These are phyloP conservation scores for Lacerta viridis DNA, from an alignment of 2,797 vertebrate genomes.

Conservation along the genomic window DNA sequence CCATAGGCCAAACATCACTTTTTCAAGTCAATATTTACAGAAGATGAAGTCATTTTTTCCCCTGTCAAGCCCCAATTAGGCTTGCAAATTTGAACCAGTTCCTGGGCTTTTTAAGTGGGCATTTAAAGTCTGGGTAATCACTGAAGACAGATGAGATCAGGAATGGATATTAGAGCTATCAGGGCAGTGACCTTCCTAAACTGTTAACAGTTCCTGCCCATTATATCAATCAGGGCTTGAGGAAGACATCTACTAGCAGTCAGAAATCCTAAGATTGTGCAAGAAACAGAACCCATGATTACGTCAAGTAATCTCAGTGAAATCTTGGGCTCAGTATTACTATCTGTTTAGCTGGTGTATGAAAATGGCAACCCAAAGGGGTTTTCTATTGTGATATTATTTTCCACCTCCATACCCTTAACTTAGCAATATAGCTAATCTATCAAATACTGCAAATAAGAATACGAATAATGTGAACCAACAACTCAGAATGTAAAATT, in stretches of 20 bases:
- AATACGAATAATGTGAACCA: neutral
- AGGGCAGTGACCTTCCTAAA: neutral
- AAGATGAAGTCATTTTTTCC: neutral
- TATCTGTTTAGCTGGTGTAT: neutral
- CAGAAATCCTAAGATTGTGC: neutral
- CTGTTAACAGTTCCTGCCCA: neutral
- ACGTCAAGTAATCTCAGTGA: neutral
- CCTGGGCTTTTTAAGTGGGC: neutral
- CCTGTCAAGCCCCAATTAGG: neutral
- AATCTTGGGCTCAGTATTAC: neutral
- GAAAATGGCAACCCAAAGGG: neutral
- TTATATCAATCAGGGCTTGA: neutral
- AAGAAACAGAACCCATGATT: neutral
- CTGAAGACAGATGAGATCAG: neutral
- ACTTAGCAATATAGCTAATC: accelerated
- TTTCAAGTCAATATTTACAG: no score
- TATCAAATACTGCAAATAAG: neutral
- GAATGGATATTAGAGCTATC: neutral
- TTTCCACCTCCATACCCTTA: neutral
- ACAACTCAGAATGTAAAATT: neutral
- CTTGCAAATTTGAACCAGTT: neutral
- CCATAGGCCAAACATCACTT: no score
- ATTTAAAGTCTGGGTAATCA: neutral
- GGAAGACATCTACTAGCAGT: neutral
- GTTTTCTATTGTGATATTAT: neutral